These are phyloP conservation scores for Oikopleura vanhoeffeni DNA, from an alignment of 23 tunicate genomes.

Conservation along the genomic window DNA sequence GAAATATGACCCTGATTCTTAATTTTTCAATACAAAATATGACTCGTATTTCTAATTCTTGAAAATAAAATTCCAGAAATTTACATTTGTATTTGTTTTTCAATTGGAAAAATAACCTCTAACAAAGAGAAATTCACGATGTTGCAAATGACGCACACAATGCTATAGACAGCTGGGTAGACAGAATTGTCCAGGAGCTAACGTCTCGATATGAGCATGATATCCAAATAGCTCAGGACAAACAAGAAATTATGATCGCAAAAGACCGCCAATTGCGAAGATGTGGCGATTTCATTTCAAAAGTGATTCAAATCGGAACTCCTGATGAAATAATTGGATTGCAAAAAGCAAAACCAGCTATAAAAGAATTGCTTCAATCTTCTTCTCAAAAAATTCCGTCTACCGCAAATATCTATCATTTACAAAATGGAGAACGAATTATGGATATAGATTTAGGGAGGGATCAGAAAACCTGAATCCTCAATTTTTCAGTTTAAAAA, in stretches of 20 bases:
- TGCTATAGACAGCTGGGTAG: neutral
- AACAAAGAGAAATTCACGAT: neutral
- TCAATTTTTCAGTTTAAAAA: no score
- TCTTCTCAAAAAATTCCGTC: neutral
- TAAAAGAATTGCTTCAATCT: neutral
- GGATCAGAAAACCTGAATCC: no score
- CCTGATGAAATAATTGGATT: neutral
- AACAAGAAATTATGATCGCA: neutral
- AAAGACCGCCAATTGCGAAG: neutral
- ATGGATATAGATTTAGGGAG: neutral
- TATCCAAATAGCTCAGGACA: neutral
- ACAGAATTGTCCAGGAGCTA: neutral
- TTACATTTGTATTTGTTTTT: no score
- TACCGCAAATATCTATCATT: neutral
- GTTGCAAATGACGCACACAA: neutral
- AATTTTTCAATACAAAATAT: no score
- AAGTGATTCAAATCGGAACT: neutral
- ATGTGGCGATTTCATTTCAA: neutral
- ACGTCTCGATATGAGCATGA: neutral
- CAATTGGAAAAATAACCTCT: no score
- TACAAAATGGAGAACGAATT: neutral
- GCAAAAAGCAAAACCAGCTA: neutral
- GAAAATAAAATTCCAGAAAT: no score
- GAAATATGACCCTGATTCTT: no score
- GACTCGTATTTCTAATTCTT: no score